Conservation (phyloP, 2,113 vertebrate genomes). For the Chionomys nivalis region DNA sequence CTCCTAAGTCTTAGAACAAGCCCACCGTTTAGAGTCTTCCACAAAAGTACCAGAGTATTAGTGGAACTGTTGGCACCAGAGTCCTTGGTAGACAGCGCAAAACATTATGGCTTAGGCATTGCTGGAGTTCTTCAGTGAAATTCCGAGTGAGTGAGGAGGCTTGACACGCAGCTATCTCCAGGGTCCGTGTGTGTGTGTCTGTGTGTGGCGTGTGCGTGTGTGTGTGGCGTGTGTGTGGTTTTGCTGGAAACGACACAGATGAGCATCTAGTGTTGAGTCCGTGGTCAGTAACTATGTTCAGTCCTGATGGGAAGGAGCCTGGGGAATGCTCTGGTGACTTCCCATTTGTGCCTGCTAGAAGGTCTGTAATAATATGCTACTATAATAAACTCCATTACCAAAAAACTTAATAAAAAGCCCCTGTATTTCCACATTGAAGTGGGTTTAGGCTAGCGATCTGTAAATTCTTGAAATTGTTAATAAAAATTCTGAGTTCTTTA, state of each 20-base stretch:
- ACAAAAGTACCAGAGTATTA: not conserved
- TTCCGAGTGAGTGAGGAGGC: not conserved
- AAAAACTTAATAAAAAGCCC: not conserved
- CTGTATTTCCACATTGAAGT: not conserved
- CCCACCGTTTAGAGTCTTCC: not conserved
- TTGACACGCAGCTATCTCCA: not conserved
- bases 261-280: not conserved
- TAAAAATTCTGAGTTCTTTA: constrained; percentile 42
- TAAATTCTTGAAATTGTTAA: constrained; percentile 44
- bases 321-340: not conserved
- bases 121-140: not conserved
- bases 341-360: not conserved
- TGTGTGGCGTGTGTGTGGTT: not conserved
- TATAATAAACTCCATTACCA: constrained; percentile 6
- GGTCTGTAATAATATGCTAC: not conserved
- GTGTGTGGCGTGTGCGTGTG: not conserved
- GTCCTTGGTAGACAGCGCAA: not conserved
- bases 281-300: not conserved
- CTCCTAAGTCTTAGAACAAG: constrained; percentile 28
- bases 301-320: not conserved
- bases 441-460: not conserved
- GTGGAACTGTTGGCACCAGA: not conserved
- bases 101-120: not conserved
- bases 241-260: not conserved
- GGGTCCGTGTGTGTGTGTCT: not conserved